Base-by-base conservation (phyloP, 2,113 vertebrate genomes). In the Phylloscopus trochiloides region DNA sequence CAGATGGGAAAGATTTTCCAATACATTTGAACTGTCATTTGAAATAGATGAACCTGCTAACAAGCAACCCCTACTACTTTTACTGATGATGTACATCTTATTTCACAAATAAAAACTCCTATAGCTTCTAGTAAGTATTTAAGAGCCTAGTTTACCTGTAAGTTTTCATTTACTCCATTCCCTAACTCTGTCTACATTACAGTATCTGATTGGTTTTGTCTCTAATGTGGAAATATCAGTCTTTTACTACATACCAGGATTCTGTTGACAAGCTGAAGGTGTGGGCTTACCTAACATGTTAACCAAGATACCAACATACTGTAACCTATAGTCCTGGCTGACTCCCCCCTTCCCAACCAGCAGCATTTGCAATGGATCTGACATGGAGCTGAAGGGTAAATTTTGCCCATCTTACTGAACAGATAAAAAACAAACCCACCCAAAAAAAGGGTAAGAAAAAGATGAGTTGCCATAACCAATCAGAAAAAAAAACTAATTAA, bases 181-280 rank as follows among this genome's bases (percentile, higher is more conserved):
- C 45, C 40, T 54, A 85, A 61, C 25, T 50, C 57, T 92, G 19
- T 28, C 54, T 61, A 40, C 42, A 32, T 34, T 83, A 45, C 17
- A 79, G 6, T 31, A 77, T 12, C 43, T 40, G 12, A 85, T 7
- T 4, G 2, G 19, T 54, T 89, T 73, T 87, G 31, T 78, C 68
- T 81, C 81, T 40, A 18, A 2, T 0, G 0, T 40, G 36, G 59
- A 78, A 93, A 66, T 50, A 73, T 0, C 40, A 29, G 5, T 47
- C 28, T 71, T 58, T 66, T 14, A 70, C 32, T 59, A 70, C 11
- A 3, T 3, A 58, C 15, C 36, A 82, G 42, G 28, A 80, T 36
- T 68, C 54, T 31, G 42, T 63, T n/a, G n/a, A 7, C 48, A 85
- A 84, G 38, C 3, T 72, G 48, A 59, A 59, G 25, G 42, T 17